phyloP scores from a whole-genome alignment of 2,797 vertebrate species.

The Tamandua tetradactyla region DNA sequence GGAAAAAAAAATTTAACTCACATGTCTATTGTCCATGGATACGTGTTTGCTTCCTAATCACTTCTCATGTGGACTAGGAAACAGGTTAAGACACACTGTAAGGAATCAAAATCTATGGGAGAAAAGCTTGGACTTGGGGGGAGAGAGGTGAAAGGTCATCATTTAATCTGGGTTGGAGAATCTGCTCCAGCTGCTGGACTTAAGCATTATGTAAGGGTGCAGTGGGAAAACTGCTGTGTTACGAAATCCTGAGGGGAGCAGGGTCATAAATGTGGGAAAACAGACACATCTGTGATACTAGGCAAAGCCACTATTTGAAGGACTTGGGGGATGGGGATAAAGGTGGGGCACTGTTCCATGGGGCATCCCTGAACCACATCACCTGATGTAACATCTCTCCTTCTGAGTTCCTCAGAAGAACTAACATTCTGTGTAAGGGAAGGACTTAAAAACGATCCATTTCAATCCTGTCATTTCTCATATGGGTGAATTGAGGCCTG shows the following conservation, averaged over 20 bases:
- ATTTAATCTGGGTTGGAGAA: too few relatives aligned
- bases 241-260: too few relatives aligned
- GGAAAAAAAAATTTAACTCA: neutral
- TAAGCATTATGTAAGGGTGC: neutral
- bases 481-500: neutral
- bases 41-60: neutral
- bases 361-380: neutral
- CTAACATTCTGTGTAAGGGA: neutral
- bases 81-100: neutral
- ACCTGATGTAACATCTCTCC: neutral
- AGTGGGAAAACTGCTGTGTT: neutral
- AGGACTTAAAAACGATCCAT: neutral
- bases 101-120: neutral
- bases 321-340: too few relatives aligned
- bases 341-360: rapidly evolving
- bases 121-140: neutral
- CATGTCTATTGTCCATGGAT: neutral
- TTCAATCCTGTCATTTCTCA: neutral
- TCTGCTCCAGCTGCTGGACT: neutral
- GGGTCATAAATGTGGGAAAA: neutral
- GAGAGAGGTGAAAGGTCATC: neutral
- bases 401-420: neutral
- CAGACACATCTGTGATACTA: neutral
- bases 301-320: neutral
- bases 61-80: neutral